Conservation (phyloP, 2,797 vertebrate species). For the Tinamus major region DNA sequence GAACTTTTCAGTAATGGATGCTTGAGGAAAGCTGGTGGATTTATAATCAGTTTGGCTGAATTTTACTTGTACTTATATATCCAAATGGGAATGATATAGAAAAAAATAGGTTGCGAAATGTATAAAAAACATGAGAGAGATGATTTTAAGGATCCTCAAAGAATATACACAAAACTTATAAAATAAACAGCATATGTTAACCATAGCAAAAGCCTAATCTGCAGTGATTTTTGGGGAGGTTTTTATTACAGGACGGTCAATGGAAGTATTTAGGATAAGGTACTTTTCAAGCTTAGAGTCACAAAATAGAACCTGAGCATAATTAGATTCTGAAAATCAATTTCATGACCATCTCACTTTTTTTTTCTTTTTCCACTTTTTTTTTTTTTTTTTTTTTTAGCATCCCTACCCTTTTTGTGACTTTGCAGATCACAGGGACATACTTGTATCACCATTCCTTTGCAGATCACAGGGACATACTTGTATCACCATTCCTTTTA, state of each 20-base stretch:
- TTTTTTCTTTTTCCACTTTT: neutral
- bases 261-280: neutral
- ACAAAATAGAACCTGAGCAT: neutral
- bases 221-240: neutral
- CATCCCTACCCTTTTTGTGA: neutral
- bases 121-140: neutral
- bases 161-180: neutral
- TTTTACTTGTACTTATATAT: neutral
- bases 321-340: neutral
- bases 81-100: neutral
- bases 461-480: neutral
- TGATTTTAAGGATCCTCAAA: neutral
- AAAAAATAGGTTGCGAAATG: neutral
- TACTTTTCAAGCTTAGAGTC: neutral
- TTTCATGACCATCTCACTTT: neutral
- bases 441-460: neutral
- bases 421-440: neutral
- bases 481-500: neutral
- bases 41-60: neutral
- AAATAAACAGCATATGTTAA: neutral
- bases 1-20: neutral
- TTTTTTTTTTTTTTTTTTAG: neutral
- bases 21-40: neutral
- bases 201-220: neutral
- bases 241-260: neutral